Conservation (phyloP, 2,797 vertebrate species). For the Miichthys miiuy region DNA sequence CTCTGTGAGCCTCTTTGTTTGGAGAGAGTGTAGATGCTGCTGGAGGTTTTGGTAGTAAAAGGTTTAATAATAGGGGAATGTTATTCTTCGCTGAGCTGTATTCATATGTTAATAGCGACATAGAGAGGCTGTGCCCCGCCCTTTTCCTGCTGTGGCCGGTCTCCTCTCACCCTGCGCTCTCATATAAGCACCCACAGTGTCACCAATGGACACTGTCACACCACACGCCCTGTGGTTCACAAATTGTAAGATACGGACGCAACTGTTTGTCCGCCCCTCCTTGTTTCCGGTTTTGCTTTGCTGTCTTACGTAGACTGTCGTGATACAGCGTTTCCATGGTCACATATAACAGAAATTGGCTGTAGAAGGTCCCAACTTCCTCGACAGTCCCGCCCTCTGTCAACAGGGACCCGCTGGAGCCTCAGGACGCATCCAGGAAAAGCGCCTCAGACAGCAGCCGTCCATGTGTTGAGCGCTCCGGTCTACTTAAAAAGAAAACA, state of each 20-base stretch:
- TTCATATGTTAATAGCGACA: constrained; percentile 27
- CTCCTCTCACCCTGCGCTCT: constrained; percentile 7
- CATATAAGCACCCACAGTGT: background rate
- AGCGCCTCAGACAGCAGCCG: constrained; percentile 44
- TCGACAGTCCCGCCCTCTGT: constrained; percentile 60
- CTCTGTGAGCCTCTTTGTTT: constrained; percentile 42
- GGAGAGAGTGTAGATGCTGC: constrained; percentile 47
- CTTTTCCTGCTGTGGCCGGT: constrained; percentile 33
- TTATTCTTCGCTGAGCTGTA: background rate
- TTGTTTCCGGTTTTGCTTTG: constrained; percentile 49
- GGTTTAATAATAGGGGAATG: background rate
- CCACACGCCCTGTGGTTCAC: background rate
- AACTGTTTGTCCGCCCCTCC: background rate
- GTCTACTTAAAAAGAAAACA: background rate
- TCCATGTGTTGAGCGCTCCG: constrained; percentile 53
- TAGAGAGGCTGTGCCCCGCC: constrained; percentile 61
- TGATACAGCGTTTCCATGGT: constrained; percentile 58
- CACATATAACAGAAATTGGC: constrained; percentile 49
- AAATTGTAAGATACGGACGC: constrained; percentile 4
- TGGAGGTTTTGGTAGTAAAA: background rate
- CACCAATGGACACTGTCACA: background rate
- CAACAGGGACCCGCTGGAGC: constrained; percentile 45
- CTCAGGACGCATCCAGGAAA: constrained; percentile 29
- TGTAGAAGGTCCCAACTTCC: constrained; percentile 59
- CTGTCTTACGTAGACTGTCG: constrained; percentile 48